phyloP scores from a whole-genome alignment of 2,113 vertebrate genomes.

The Neomonachus schauinslandi region DNA sequence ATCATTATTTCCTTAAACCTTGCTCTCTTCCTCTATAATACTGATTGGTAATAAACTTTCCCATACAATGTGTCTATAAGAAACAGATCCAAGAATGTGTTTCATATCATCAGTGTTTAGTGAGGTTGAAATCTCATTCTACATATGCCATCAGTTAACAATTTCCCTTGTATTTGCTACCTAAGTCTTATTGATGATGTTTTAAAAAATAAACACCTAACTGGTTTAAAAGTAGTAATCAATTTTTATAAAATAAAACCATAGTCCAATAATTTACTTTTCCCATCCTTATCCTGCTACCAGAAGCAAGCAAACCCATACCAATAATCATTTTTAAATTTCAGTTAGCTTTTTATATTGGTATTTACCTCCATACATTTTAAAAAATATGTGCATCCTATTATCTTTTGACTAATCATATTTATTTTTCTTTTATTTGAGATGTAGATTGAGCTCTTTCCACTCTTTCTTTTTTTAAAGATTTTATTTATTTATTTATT shows the following conservation, averaged over 20 bases:
- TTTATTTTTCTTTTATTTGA: not conserved
- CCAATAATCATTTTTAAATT: not conserved
- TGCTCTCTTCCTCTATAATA: not conserved
- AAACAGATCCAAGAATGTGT: not conserved
- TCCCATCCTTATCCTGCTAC: not conserved
- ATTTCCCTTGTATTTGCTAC: not conserved
- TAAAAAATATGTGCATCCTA: not conserved
- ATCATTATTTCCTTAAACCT: not conserved
- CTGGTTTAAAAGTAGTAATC: not conserved
- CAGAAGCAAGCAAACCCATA: not conserved
- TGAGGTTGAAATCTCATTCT: not conserved
- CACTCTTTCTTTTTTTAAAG: too few species aligned
- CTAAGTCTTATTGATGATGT: not conserved
- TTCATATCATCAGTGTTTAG: not conserved
- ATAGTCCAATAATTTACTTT: not conserved
- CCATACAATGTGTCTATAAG: not conserved
- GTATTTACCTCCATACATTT: not conserved
- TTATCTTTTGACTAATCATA: not conserved
- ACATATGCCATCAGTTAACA: not conserved
- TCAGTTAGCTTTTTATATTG: not conserved
- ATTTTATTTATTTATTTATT: too few species aligned
- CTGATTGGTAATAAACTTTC: not conserved
- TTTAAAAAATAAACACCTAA: not conserved
- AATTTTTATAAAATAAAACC: not conserved
- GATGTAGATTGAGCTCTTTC: not conserved